Conservation (phyloP, 2,888 invertebrate species). For the Scaptomyza cyrtandrae region DNA sequence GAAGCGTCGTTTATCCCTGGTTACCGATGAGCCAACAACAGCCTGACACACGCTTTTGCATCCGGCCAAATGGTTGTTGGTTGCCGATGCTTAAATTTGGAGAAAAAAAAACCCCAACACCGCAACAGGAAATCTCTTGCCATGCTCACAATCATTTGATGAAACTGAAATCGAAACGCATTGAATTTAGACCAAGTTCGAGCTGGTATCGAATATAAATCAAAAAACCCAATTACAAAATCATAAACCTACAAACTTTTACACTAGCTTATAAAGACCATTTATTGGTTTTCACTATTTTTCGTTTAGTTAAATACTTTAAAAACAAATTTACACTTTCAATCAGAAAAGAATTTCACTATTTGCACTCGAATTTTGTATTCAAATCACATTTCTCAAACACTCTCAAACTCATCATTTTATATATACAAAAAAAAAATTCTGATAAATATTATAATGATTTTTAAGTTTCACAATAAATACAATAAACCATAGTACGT, state of each 20-base stretch:
- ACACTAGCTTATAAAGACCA: conserved; percentile 31
- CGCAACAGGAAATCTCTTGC: conserved; percentile 74
- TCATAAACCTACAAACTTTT: background rate
- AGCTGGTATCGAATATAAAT: conserved; percentile 80
- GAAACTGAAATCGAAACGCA: conserved; percentile 63
- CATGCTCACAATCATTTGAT: conserved; percentile 67
- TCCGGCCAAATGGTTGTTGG: conserved; percentile 3
- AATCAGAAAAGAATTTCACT: background rate
- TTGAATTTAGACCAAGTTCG: conserved; percentile 79
- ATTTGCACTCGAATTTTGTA: conserved; percentile 54
- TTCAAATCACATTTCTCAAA: conserved; percentile 21
- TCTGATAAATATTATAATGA: conserved; percentile 29
- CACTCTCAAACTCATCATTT: conserved; percentile 39
- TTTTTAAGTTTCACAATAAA: conserved; percentile 43
- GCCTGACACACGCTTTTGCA: conserved; percentile 71
- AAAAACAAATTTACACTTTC: conserved; percentile 10
- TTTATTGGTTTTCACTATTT: conserved; percentile 21
- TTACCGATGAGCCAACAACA: conserved; percentile 81
- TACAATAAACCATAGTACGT: conserved; percentile 13
- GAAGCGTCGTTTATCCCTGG: conserved; percentile 82
- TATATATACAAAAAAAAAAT: conserved; percentile 15
- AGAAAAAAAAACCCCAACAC: too few relatives aligned
- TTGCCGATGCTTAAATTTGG: conserved; percentile 6
- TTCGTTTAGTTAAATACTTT: conserved; percentile 12
- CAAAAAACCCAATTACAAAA: conserved; percentile 9